Percentiles rank a stretch among this genome's conserved stretches.
Evolutionary conservation across 2,888 invertebrate genomes (phyloP).

Genomic region (Frankliniella fusca): DNA sequence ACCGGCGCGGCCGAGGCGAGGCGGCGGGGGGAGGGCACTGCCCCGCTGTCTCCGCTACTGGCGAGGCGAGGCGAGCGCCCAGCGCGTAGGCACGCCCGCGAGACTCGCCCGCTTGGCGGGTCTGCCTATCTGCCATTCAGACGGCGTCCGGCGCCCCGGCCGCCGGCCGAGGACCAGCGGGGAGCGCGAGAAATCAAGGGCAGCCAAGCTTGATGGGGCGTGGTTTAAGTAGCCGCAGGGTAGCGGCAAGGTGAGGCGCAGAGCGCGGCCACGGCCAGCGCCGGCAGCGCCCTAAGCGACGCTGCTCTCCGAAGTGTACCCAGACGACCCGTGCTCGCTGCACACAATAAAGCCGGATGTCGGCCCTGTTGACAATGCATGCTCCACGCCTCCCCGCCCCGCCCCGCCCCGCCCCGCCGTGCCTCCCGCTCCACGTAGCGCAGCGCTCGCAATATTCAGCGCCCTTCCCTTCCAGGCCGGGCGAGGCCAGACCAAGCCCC

Average conservation of each 20-base stretch:
- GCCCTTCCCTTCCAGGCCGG: neutral
- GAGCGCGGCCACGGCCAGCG: neutral
- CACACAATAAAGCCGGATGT: slow-evolving; percentile 12
- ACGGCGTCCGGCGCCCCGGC: neutral
- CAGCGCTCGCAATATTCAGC: neutral
- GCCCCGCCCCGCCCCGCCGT: too few species aligned
- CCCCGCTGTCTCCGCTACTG: too few species aligned
- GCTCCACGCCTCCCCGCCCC: neutral
- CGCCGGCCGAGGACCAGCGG: neutral
- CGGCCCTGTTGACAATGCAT: slow-evolving; percentile 12
- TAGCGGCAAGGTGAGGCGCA: neutral
- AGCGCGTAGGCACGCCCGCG: too few species aligned
- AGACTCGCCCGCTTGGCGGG: too few species aligned
- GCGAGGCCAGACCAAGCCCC: neutral
- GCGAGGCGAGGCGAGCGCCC: too few species aligned
- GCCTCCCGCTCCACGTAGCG: neutral
- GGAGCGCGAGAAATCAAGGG: too few species aligned
- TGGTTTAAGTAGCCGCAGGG: too few species aligned
- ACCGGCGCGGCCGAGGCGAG: too few species aligned
- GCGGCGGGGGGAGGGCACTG: too few species aligned
- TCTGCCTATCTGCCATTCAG: too few species aligned
- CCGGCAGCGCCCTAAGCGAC: neutral
- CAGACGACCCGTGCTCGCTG: slow-evolving; percentile 10
- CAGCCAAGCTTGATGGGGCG: too few species aligned
- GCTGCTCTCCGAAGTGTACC: slow-evolving; percentile 10